These are phyloP conservation scores for Drepanosiphum platanoidis DNA, from an alignment of 2,888 invertebrate species.

Conservation along the genomic window DNA sequence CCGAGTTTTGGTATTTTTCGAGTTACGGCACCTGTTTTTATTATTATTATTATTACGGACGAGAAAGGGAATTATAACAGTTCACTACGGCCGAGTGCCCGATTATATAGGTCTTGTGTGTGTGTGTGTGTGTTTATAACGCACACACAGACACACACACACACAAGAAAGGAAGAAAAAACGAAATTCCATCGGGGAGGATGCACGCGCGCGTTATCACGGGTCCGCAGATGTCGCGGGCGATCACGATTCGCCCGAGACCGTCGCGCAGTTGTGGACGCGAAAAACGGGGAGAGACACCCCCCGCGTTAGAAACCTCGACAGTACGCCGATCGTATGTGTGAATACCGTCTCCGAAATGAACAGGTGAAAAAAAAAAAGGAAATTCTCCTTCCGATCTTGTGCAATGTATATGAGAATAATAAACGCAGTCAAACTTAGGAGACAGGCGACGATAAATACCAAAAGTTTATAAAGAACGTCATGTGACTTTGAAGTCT, in stretches of 20 bases:
- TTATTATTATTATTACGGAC: slow-evolving; percentile 27
- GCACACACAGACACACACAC: background rate
- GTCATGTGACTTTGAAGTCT: too few species aligned
- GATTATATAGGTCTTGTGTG: too few species aligned
- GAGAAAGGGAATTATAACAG: slow-evolving; percentile 1
- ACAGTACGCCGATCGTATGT: too few species aligned
- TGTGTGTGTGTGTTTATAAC: too few species aligned
- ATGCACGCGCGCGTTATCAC: background rate
- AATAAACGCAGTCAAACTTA: too few species aligned
- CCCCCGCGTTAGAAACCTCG: background rate
- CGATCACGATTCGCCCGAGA: background rate
- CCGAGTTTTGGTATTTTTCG: slow-evolving; percentile 44
- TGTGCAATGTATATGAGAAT: too few species aligned
- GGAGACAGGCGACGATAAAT: too few species aligned
- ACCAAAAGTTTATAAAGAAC: too few species aligned
- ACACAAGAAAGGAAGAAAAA: background rate
- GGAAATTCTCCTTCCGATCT: too few species aligned
- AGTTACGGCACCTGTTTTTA: slow-evolving; percentile 52
- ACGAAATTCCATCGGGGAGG: background rate
- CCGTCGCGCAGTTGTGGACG: background rate
- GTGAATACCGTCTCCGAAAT: too few species aligned
- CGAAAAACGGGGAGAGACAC: background rate
- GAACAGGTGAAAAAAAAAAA: too few species aligned
- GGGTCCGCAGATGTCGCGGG: background rate
- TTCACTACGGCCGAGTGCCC: background rate